phyloP scores from a whole-genome alignment of 2,113 vertebrate genomes.

The Microtus pennsylvanicus region DNA sequence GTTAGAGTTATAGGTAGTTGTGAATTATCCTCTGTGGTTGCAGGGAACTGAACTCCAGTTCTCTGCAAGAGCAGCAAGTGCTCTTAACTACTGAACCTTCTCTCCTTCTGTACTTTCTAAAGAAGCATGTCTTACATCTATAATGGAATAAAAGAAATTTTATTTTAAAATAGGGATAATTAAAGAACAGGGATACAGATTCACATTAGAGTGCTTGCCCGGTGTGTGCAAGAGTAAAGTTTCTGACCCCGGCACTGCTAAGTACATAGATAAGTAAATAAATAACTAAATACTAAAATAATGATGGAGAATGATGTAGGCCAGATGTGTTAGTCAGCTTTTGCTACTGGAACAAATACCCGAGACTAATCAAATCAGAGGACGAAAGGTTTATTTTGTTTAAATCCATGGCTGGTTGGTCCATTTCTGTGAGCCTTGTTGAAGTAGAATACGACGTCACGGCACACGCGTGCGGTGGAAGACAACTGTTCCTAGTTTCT shows the following conservation, averaged over 20 bases:
- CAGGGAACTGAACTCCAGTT: too few species aligned
- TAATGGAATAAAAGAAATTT: neutral
- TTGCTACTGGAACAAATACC: neutral
- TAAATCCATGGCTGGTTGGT: neutral
- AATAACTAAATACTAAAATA: neutral
- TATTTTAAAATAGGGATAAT: slow-evolving; percentile 43
- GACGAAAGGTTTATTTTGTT: neutral
- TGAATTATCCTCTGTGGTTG: neutral
- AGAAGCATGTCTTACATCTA: neutral
- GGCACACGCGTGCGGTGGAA: neutral
- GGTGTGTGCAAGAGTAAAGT: neutral
- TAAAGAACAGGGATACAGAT: neutral
- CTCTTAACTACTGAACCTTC: neutral
- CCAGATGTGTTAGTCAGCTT: neutral
- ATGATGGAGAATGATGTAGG: neutral
- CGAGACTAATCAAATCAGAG: neutral
- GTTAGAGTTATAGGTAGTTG: neutral
- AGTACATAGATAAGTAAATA: neutral
- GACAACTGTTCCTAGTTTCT: neutral
- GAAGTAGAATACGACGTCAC: too few species aligned
- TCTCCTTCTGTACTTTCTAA: neutral
- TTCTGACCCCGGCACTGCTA: neutral
- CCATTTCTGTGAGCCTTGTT: neutral
- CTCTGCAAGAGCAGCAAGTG: neutral
- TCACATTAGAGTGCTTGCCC: neutral